Evolutionary conservation across 2,113 vertebrate genomes (phyloP), one percentile per base, ranked within the genome.

Genomic region (Piprites chloris): DNA sequence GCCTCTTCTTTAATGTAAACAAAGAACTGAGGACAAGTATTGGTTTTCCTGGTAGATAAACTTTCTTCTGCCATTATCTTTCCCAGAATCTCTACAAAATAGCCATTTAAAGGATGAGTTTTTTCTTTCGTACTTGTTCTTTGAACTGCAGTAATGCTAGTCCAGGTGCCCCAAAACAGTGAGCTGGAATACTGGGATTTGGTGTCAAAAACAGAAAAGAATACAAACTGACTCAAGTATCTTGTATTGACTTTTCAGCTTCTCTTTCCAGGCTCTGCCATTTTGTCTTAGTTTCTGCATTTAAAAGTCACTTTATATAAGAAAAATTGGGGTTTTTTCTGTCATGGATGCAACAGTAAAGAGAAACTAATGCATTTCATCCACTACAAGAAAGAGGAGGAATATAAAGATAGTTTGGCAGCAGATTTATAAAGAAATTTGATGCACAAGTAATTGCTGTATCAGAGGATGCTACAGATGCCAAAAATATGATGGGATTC

Each of bases 141-240:
- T 46, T 26, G 46, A 79, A 35, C 33, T 73, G 46, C 49, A 87
- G 42, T n/a, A 39, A 33, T 46, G 7, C 22, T 37, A 67, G 15
- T 39, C 6, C 41, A 78, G 46, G 9, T 44, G 5, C 6, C 6
- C 17, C 30, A 28, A 59, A 76, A 73, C 14, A 62, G 14, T 50
- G 27, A 81, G 21, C 12, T 53, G 32, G 6, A 80, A 69, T 83
- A 41, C 7, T 47, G 55, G 5, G 27, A 62, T 71, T 52, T 91
- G 19, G 5, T 78, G 47, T 33, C 17, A 58, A 73, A 80, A 89
- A 5, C 7, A 27, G 27, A 61, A 80, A 44, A 73, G 2, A 58
- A 62, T 42, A 7, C 7, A 4, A 50, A 8, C 6, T 0, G 0
- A 33, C 4, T 0, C 9, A 73, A n/a, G 33, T 20, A 24, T 39